These are phyloP conservation scores for Gryon sp. DNA, from an alignment of 1,140 invertebrate species.

Conservation along the genomic window DNA sequence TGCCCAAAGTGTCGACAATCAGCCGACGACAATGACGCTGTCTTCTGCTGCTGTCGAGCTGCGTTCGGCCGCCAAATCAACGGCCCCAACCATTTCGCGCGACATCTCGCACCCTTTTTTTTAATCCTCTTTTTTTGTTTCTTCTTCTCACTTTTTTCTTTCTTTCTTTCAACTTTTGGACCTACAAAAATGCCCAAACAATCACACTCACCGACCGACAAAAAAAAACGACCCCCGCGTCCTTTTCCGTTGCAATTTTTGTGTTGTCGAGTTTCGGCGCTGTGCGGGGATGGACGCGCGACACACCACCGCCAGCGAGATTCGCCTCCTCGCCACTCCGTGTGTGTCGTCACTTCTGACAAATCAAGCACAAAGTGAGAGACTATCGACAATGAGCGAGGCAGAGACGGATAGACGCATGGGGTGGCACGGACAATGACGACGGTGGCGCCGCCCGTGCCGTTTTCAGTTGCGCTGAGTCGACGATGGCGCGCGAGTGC, in stretches of 20 bases:
- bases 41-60: neutral
- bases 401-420: neutral
- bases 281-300: conserved; percentile 10
- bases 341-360: conserved; percentile 24
- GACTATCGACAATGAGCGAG: conserved; percentile 20
- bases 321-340: conserved; percentile 15
- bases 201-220: no score
- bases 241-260: neutral
- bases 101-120: conserved; percentile 32
- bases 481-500: no score
- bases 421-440: neutral
- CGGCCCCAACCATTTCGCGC: conserved; percentile 6
- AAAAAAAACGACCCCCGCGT: neutral
- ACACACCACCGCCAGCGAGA: conserved; percentile 27
- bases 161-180: no score
- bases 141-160: no score
- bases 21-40: conserved; percentile 1
- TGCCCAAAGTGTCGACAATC: no score
- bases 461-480: no score
- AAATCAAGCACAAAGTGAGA: conserved; percentile 41
- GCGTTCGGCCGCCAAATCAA: conserved; percentile 4
- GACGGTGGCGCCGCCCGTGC: no score
- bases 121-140: no score
- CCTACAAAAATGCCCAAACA: no score
- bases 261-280: conserved; percentile 3